phyloP scores from a whole-genome alignment of 2,797 vertebrate species.

The Hirundo rustica region DNA sequence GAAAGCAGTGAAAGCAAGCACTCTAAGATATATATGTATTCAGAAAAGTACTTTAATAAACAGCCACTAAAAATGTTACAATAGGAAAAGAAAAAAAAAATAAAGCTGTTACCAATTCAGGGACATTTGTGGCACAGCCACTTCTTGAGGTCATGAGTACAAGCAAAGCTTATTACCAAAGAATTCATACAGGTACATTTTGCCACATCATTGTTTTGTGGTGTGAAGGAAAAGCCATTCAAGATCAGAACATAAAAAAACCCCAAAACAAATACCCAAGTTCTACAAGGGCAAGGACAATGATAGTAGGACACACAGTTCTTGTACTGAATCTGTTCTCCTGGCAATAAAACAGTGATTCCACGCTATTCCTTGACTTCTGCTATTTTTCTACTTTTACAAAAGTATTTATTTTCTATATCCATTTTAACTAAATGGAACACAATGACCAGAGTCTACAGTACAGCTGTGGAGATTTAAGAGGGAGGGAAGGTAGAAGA shows the following conservation, averaged over 20 bases:
- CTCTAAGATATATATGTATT: not conserved
- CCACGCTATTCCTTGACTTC: not conserved
- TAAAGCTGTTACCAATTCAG: not conserved
- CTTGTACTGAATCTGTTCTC: not conserved
- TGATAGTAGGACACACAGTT: not conserved
- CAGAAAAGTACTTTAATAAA: not conserved
- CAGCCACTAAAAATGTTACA: not conserved
- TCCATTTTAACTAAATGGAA: not conserved
- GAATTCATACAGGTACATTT: not conserved
- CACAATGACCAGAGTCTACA: not conserved
- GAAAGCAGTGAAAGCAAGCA: not conserved
- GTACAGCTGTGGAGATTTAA: not conserved
- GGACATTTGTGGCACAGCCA: not conserved
- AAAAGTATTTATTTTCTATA: not conserved
- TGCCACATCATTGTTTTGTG: not conserved
- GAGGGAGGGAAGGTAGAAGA: not conserved
- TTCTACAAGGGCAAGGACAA: not conserved
- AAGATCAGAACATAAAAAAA: not conserved
- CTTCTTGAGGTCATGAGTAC: not conserved
- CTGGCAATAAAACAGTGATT: not conserved
- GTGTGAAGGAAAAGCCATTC: not conserved
- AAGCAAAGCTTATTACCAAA: slow-evolving; percentile 11
- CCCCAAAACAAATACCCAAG: not conserved
- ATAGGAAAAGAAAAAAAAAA: not conserved
- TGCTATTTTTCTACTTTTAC: not conserved